Conservation (phyloP, 2,797 vertebrate genomes). For the Acanthurus tractus region DNA sequence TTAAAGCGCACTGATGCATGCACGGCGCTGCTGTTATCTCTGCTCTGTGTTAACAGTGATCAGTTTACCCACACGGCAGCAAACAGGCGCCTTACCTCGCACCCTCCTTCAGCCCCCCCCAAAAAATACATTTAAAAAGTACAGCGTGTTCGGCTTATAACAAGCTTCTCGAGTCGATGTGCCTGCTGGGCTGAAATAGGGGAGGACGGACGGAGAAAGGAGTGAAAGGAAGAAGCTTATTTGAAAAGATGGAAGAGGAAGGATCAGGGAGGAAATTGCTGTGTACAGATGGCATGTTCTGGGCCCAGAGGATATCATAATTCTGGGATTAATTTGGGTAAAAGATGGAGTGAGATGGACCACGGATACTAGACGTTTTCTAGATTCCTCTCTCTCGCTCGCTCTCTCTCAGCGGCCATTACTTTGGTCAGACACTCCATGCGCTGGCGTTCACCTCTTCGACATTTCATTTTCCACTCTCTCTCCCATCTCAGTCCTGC, state of each 20-base stretch:
- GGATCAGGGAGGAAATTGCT: slow-evolving; percentile 52
- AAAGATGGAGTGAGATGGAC: slow-evolving; percentile 64
- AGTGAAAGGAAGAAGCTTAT: slow-evolving; percentile 29
- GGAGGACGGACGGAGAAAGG: slow-evolving; percentile 8
- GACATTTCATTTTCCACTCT: not conserved
- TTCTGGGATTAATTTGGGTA: slow-evolving; percentile 72
- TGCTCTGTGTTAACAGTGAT: slow-evolving; percentile 34
- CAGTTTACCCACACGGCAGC: slow-evolving; percentile 45
- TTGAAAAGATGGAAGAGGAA: slow-evolving; percentile 45
- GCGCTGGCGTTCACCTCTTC: not conserved
- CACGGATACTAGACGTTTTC: slow-evolving; percentile 24
- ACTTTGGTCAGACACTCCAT: slow-evolving; percentile 8
- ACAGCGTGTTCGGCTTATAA: slow-evolving; percentile 45
- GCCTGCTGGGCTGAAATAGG: slow-evolving; percentile 31
- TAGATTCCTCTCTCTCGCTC: slow-evolving; percentile 7
- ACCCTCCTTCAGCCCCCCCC: slow-evolving; percentile 19
- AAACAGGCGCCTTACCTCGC: slow-evolving; percentile 38
- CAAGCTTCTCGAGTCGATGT: slow-evolving; percentile 27
- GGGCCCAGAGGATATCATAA: slow-evolving; percentile 66
- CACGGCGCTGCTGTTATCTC: slow-evolving; percentile 34
- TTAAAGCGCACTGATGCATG: slow-evolving; percentile 46
- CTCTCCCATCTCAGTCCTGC: not conserved
- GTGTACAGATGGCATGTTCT: slow-evolving; percentile 75
- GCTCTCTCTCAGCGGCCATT: not conserved
- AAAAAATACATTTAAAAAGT: slow-evolving; percentile 35